Base-by-base conservation (phyloP, 2,113 vertebrate species). In the Rhynchopsitta pachyrhyncha region DNA sequence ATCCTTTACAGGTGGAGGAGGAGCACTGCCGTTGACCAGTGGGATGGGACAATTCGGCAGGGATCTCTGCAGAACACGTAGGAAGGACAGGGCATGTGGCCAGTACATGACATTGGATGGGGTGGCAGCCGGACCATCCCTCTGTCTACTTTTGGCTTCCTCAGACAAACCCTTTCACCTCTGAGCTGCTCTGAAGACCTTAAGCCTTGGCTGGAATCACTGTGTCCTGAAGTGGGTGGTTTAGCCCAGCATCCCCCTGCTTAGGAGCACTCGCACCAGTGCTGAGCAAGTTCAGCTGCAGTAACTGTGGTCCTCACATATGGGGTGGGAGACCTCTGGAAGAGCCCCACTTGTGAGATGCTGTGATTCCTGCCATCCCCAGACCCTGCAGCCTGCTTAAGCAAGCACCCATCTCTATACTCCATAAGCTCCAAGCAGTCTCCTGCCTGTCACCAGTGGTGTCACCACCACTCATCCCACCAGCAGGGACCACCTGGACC, bases 391-490 rank as follows among this genome's bases (percentile, higher is more conserved):
- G 82, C 6, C 49, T 8, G 28, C 87, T 68, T 55, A 50, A 68
- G 74, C 39, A 44, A 4, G 4, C 19, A 3, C 44, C 33, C 70
- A 47, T 28, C 44, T 28, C 67, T 73, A 1, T 0, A 0, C 44
- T 41, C 70, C 29, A 8, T 1, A 31, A 60, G 41, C 57, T 71
- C 75, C 52, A 25, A 19, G 66, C 66, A 82, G 59, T 27, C 76
- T 92, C 44, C 76, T 77, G 44, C 47, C 1, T 10, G 41, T 64
- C 91, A 60, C 70, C 93, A 17, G 35, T 23, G 52, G 9, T 62
- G 71, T 55, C 86, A 60, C 52, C 75, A 7, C 3, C 0, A 46
- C 76, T 80, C 73, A 63, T 47, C 47, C 79, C 82, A 60, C 67
- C 12, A 0, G 5, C 33, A 37, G 16, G 17, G 17, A 63, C 71